phyloP scores from a whole-genome alignment of 2,888 invertebrate genomes.

The Metalampra italica region DNA sequence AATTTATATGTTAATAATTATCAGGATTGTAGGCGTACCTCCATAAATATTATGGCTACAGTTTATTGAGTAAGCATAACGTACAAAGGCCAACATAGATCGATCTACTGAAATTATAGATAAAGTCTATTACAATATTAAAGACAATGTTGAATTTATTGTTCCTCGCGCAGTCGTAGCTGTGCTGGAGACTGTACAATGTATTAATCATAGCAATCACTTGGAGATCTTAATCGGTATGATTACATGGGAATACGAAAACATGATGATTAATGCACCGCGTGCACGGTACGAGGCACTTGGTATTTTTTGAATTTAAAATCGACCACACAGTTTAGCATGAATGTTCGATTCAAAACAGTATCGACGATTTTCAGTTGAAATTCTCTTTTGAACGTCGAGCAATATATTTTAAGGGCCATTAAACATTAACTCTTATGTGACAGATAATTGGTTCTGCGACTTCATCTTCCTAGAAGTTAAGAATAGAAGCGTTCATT shows the following conservation, averaged over 20 bases:
- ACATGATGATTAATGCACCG: constrained; percentile 14
- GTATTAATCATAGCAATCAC: constrained; percentile 18
- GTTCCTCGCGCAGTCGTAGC: neutral
- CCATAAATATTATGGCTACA: constrained; percentile 12
- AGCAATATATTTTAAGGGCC: neutral
- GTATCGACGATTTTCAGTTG: neutral
- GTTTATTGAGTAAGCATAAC: constrained; percentile 8
- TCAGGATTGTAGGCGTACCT: constrained; percentile 10
- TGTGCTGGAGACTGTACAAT: constrained; percentile 8
- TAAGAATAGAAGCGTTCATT: too few relatives aligned
- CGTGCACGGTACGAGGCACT: neutral
- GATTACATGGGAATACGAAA: constrained; percentile 21
- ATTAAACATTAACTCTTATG: neutral
- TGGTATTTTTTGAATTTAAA: neutral
- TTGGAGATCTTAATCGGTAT: constrained; percentile 22
- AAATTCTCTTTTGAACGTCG: neutral
- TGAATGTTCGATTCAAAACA: neutral
- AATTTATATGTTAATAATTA: constrained; percentile 9
- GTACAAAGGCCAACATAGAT: constrained; percentile 3
- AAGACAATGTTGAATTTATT: neutral
- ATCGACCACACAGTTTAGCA: neutral
- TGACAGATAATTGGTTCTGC: too few relatives aligned
- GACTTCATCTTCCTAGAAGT: too few relatives aligned
- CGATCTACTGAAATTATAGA: neutral
- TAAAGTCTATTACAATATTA: neutral